phyloP scores from a whole-genome alignment of 2,888 invertebrate genomes.

The Drosophila birchii region DNA sequence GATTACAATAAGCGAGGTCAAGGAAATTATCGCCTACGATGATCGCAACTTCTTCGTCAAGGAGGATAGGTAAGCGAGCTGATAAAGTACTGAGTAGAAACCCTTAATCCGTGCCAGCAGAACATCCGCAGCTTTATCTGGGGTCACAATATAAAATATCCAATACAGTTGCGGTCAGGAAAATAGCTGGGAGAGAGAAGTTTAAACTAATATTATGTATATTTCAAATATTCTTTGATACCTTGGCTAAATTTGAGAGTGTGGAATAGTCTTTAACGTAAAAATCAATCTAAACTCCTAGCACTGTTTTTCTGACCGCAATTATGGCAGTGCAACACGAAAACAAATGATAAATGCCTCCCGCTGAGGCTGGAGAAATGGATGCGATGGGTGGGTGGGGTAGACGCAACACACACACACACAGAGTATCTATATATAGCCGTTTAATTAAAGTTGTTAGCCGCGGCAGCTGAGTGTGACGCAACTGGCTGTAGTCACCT shows the following conservation, averaged over 20 bases:
- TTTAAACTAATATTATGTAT: neutral
- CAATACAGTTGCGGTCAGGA: conserved; percentile 8
- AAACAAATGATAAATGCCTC: conserved; percentile 38
- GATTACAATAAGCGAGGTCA: conserved; percentile 81
- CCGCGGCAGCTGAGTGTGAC: conserved; percentile 58
- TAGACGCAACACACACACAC: neutral
- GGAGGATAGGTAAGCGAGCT: conserved; percentile 83
- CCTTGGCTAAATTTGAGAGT: neutral
- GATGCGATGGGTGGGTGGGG: neutral
- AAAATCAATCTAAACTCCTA: neutral
- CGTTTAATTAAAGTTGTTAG: conserved; percentile 66
- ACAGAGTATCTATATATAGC: conserved; percentile 37
- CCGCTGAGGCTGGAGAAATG: conserved; percentile 16
- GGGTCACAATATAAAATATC: neutral
- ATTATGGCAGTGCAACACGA: conserved; percentile 16
- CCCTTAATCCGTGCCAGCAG: neutral
- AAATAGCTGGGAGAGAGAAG: neutral
- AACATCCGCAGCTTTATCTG: conserved; percentile 32
- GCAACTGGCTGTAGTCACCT: conserved; percentile 49
- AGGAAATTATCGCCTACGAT: conserved; percentile 84
- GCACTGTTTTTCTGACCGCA: conserved; percentile 12
- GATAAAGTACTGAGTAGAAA: neutral
- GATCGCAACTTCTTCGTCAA: conserved; percentile 84
- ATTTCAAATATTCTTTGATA: too few species aligned
- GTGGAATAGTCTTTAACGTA: neutral